Evolutionary conservation across 2,888 invertebrate genomes (phyloP), one percentile per base, ranked within the genome.

Genomic region (Sinodicranocentrus sp.): DNA sequence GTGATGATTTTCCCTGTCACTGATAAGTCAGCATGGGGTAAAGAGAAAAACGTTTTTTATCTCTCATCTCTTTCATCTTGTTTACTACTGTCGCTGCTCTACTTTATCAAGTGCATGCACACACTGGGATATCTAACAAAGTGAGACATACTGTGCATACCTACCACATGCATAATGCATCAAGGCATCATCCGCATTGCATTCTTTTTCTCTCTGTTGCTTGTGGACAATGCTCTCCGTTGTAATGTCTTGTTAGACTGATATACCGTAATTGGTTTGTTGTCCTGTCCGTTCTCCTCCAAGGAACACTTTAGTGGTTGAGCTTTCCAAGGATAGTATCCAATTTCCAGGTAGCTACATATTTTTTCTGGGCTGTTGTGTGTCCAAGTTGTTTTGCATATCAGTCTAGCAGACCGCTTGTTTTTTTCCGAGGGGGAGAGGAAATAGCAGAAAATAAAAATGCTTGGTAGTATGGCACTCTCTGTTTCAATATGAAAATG

Each of bases 1-100:
- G 21, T 72, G 19, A 65, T 68, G 59, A 59, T 73, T 71, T 39
- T 65, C 52, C 70, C 43, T 79, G 78, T 84, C 79, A 82, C 70
- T n/a, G 72, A 73, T 59, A 44, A 59, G 79, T 43, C 85, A 78
- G 85, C 85, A 85, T 72, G 82, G 68, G 85, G 78, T 82, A 85
- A 82, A 6, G 72, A 59, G 52, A 26, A 72, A 72, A 44, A 48
- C 43, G 70, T 79, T 77, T 63, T n/a, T 63, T 71, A 78, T 59
- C 78, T 78, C 78, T 59, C 68, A 57, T 54, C 68, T 77, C 21
- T 57, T 57, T 57, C 21, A 21, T 57, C 21, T 2, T 57, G 57
- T 57, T 23, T 48, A 48, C 15, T 48, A 48, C 15, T n/a, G 8
- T 17, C 48, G 5, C 17, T 48, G 48, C 48, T 48, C 15, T 5